Conservation (phyloP, 2,113 vertebrate species). For the Halichoeres trimaculatus region DNA sequence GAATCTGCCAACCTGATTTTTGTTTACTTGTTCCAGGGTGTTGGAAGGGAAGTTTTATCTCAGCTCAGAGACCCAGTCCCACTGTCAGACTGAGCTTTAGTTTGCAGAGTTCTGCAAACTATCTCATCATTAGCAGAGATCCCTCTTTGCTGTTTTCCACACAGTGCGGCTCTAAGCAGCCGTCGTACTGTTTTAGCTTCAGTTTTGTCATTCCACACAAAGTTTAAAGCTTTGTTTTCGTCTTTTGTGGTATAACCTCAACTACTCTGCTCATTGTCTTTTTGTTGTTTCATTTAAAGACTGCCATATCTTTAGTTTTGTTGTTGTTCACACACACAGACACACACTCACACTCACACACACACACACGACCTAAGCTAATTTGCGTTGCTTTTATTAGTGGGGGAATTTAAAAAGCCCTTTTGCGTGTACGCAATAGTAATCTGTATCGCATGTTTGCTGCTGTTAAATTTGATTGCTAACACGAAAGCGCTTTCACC, state of each 20-base stretch:
- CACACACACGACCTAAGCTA: conserved; percentile 15
- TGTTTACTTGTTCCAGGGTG: too few species aligned
- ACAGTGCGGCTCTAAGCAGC: conserved; percentile 25
- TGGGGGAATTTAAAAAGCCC: neutral
- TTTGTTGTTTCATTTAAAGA: conserved; percentile 16
- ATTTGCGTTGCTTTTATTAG: conserved; percentile 29
- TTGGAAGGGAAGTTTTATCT: too few species aligned
- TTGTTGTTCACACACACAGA: conserved; percentile 13
- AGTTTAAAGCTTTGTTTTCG: conserved; percentile 48
- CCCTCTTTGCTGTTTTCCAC: conserved; percentile 45
- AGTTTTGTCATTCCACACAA: neutral
- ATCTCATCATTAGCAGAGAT: conserved; percentile 24
- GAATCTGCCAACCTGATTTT: too few species aligned
- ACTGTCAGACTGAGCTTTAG: conserved; percentile 6
- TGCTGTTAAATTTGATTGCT: neutral
- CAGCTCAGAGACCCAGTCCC: too few species aligned
- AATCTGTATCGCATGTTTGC: neutral
- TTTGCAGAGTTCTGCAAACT: conserved; percentile 28
- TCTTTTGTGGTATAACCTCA: conserved; percentile 37
- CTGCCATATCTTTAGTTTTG: conserved; percentile 19
- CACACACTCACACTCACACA: too few species aligned
- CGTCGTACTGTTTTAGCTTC: neutral
- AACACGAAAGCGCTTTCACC: too few species aligned
- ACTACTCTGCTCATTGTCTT: conserved; percentile 22
- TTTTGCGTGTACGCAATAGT: conserved; percentile 12